Conservation (phyloP, 2,113 vertebrate genomes). For the Perca fluviatilis region DNA sequence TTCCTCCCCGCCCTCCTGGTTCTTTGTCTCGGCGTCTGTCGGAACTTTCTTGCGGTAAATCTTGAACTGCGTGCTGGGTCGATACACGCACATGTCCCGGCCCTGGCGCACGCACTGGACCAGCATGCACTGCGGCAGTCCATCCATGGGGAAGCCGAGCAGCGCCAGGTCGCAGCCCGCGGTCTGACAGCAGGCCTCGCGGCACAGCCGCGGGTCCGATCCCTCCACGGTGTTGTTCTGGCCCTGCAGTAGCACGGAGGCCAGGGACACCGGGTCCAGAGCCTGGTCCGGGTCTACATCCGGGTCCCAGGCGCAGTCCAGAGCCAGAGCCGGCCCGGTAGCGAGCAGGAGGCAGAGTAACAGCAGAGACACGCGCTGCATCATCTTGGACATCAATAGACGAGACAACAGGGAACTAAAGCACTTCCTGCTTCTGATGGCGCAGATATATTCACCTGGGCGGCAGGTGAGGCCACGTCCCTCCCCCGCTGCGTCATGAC, state of each 20-base stretch:
- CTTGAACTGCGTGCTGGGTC: neutral
- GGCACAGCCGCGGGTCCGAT: neutral
- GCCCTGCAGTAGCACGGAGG: too few species aligned
- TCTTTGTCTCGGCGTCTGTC: accelerated
- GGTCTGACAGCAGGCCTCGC: neutral
- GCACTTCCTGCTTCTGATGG: conserved; percentile 61
- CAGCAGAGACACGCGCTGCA: neutral
- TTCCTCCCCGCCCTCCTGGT: neutral
- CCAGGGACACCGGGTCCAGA: neutral
- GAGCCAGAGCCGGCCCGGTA: neutral
- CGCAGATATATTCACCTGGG: conserved; percentile 59
- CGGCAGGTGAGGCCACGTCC: conserved; percentile 70
- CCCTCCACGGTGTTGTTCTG: too few species aligned
- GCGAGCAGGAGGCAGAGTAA: neutral
- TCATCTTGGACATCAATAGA: neutral
- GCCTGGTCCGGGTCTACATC: neutral
- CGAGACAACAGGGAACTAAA: too few species aligned
- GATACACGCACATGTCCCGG: neutral
- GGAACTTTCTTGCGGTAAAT: neutral
- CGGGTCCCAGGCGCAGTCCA: neutral
- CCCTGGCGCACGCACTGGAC: neutral
- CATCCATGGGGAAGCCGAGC: neutral
- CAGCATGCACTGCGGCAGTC: neutral
- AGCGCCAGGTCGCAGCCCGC: neutral
- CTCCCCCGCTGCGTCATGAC: neutral